Conservation (phyloP, 2,113 vertebrate species). For the Corythornis madagascariensis region DNA sequence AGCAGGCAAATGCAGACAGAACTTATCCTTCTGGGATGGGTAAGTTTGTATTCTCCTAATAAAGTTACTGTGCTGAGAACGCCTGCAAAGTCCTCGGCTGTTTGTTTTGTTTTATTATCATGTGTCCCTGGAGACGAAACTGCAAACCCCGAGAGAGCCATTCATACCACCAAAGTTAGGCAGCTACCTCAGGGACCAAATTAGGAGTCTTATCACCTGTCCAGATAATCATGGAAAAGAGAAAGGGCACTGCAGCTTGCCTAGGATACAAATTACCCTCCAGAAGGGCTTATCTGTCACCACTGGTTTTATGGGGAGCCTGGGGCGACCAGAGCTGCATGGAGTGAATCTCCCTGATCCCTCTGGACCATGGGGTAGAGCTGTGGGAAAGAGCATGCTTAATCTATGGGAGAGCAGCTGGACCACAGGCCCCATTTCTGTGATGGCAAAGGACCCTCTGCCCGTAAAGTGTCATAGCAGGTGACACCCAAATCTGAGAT, state of each 20-base stretch:
- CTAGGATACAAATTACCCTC: conserved; percentile 31
- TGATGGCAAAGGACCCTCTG: not conserved
- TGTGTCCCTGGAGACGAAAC: conserved; percentile 65
- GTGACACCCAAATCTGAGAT: not conserved
- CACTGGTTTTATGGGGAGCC: not conserved
- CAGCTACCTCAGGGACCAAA: conserved; percentile 40
- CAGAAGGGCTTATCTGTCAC: conserved; percentile 35
- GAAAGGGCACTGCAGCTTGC: conserved; percentile 48
- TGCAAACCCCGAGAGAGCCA: conserved; percentile 21
- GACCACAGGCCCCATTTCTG: not conserved
- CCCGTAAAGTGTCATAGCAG: not conserved
- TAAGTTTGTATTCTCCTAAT: not conserved
- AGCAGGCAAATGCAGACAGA: not conserved
- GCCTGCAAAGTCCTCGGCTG: not conserved
- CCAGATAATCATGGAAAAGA: conserved; percentile 63
- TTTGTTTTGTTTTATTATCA: conserved; percentile 55
- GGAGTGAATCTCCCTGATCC: not conserved
- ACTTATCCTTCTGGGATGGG: not conserved
- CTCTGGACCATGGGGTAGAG: not conserved
- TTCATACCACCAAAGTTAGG: conserved; percentile 41
- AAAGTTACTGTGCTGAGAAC: not conserved
- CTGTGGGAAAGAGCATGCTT: fast-evolving
- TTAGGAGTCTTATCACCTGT: conserved; percentile 62
- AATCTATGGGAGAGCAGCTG: not conserved
- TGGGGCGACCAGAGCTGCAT: fast-evolving